These are phyloP conservation scores for Heliconius hermathena DNA, from an alignment of 1,140 invertebrate species.

Conservation along the genomic window DNA sequence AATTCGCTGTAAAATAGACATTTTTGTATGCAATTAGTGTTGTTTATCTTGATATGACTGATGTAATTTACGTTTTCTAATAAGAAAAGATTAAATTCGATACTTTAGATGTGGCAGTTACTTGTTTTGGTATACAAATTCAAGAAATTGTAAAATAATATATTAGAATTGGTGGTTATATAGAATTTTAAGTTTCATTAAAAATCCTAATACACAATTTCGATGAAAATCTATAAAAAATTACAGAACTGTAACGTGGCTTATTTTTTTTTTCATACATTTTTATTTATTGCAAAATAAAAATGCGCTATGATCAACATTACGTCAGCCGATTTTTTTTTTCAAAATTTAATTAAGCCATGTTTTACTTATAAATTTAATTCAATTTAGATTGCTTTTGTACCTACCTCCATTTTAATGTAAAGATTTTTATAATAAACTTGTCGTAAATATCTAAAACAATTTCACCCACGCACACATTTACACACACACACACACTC, in stretches of 20 bases:
- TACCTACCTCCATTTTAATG: background rate
- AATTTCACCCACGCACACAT: too few relatives aligned
- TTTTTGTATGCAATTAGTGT: constrained; percentile 13
- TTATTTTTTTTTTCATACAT: constrained; percentile 2
- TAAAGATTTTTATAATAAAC: background rate
- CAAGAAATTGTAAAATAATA: too few relatives aligned
- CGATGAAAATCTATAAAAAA: too few relatives aligned
- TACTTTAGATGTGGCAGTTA: background rate
- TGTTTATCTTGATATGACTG: constrained; percentile 9
- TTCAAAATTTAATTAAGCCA: background rate
- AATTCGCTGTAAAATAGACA: constrained; percentile 6
- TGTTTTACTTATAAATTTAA: background rate
- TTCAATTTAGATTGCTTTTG: background rate
- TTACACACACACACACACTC: too few relatives aligned
- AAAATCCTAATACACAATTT: too few relatives aligned
- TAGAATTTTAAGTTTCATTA: too few relatives aligned
- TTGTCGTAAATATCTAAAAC: background rate
- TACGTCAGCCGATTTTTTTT: background rate
- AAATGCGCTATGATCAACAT: background rate
- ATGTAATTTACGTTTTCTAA: constrained; percentile 7
- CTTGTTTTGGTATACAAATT: background rate
- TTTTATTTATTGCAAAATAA: constrained; percentile 7
- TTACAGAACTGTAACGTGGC: background rate
- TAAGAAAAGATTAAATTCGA: background rate
- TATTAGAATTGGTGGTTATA: too few relatives aligned